Base-by-base conservation (phyloP, 2,797 vertebrate species). In the Muscicapa comitata region DNA sequence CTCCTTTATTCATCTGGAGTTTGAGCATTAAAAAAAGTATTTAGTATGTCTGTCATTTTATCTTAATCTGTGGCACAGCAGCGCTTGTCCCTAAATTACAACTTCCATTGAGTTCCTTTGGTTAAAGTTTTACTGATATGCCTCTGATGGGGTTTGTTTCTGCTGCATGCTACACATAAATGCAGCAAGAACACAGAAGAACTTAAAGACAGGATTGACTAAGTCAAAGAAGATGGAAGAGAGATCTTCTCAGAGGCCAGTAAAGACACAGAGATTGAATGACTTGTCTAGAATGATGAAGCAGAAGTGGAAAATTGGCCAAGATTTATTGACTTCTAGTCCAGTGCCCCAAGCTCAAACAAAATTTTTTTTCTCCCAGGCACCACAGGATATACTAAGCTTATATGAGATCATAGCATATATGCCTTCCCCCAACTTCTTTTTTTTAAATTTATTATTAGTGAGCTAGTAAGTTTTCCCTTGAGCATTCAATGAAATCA, bases 211-310 rank as follows among this genome's bases (percentile, higher is more conserved):
- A 73, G 66, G 31, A 75, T 33, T 59, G 87, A 86, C 53, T 74
- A 72, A 62, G 17, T 86, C 68, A 58, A 61, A 72, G 68, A 86
- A 89, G 66, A 48, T 75, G 66, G 78, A 94, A 81, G 70, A 72
- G 28, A 9, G 26, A 20, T 62, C 62, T 90, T 90, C 85, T 87
- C 47, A 82, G 59, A 90, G 71, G 48, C 67, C 55, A 82, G 53
- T 58, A 76, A 77, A 95, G 84, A 89, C 80, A 62, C 25, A 76
- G 68, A 91, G 77, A 79, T 77, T 38, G 62, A 95, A 47, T 84
- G 83, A 84, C 75, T 92, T 88, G 74, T 88, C 77, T 55, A 50
- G 73, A 70, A 66, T 81, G 90, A 84, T 93, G 80, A 94, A 91
- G 18, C 76, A 75, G 76, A 90, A 90, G 38, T 55, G 13, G 40